These are phyloP conservation scores for Lobophora halterata DNA, from an alignment of 2,888 invertebrate genomes.

Conservation along the genomic window DNA sequence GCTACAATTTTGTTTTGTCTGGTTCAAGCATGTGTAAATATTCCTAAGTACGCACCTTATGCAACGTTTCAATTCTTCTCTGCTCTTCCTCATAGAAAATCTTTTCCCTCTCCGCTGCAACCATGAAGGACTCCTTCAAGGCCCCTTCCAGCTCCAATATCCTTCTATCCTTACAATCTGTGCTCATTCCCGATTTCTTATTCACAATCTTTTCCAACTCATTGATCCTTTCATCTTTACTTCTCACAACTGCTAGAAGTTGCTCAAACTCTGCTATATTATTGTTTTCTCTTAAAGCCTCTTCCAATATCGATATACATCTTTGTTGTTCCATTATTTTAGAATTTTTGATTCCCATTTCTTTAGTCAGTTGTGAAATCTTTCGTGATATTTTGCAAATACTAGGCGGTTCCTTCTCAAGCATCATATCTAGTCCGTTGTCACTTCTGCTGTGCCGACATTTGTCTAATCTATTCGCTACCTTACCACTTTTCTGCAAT, in stretches of 20 bases:
- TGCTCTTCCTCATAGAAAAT: slow-evolving; percentile 84
- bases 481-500: slow-evolving; percentile 80
- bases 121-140: slow-evolving; percentile 88
- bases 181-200: slow-evolving; percentile 62
- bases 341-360: slow-evolving; percentile 73
- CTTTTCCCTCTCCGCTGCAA: slow-evolving; percentile 85
- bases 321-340: slow-evolving; percentile 79
- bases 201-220: slow-evolving; percentile 87
- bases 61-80: slow-evolving; percentile 82
- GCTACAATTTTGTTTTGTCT: no score
- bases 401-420: slow-evolving; percentile 48
- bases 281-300: slow-evolving; percentile 77
- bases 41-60: slow-evolving; percentile 80
- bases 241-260: slow-evolving; percentile 77
- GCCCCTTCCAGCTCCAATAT: slow-evolving; percentile 91
- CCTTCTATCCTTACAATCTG: slow-evolving; percentile 74
- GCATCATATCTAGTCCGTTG: slow-evolving; percentile 60
- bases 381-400: slow-evolving; percentile 63
- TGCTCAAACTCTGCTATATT: slow-evolving; percentile 81
- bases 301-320: slow-evolving; percentile 76
- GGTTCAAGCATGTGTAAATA: no score
- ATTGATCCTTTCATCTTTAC: slow-evolving; percentile 85
- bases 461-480: slow-evolving; percentile 80
- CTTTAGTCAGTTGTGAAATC: slow-evolving; percentile 66
- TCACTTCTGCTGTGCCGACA: slow-evolving; percentile 70